Conservation (phyloP, 2,113 vertebrate genomes). For the Atrichornis clamosus region DNA sequence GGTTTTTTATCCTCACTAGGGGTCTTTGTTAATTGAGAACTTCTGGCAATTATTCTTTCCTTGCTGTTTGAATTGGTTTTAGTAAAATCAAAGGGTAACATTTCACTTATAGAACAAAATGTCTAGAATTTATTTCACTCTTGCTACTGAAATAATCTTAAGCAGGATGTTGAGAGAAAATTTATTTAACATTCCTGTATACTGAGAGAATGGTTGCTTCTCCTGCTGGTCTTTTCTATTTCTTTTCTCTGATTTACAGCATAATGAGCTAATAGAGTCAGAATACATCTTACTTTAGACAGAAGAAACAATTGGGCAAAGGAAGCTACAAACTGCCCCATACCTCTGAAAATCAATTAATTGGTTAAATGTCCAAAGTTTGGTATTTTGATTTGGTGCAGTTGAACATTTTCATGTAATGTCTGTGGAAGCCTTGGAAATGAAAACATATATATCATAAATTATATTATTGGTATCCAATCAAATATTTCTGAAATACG, state of each 20-base stretch:
- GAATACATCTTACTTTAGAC: not conserved
- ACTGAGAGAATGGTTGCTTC: not conserved
- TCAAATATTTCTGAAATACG: not conserved
- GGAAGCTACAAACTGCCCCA: not conserved
- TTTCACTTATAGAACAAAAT: not conserved
- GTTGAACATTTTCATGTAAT: not conserved
- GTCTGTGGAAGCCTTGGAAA: not conserved
- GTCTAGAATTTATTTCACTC: not conserved
- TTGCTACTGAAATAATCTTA: not conserved
- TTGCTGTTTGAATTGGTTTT: not conserved
- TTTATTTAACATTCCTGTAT: not conserved
- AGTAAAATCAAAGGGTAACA: not conserved
- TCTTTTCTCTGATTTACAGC: slow-evolving; percentile 18
- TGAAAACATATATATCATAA: not conserved
- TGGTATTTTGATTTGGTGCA: not conserved
- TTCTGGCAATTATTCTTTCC: not conserved
- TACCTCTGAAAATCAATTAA: not conserved
- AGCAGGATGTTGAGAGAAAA: not conserved
- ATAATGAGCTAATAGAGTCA: not conserved
- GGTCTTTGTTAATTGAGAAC: not conserved
- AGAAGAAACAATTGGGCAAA: not conserved
- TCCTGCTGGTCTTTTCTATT: not conserved
- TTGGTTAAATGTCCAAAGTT: not conserved
- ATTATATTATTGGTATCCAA: not conserved
- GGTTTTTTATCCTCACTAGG: not conserved